Evolutionary conservation across 2,888 invertebrate species (phyloP).

Genomic region (Eilema sororculum): DNA sequence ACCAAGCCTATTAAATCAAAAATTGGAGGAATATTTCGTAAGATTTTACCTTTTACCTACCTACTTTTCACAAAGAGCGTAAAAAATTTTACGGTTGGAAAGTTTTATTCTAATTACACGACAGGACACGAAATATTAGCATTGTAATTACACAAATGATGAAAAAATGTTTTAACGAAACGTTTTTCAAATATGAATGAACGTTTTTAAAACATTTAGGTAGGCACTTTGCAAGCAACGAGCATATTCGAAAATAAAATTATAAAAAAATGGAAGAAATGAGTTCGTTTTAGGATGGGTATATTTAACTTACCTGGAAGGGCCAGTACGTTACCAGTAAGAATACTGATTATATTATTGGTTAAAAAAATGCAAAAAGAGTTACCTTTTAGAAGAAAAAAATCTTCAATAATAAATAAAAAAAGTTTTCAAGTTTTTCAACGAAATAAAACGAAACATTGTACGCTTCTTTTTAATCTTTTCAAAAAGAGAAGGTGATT

Average conservation of each 20-base stretch:
- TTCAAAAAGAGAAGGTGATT: background rate
- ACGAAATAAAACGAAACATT: background rate
- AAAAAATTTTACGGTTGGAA: background rate
- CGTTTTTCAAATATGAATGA: slow-evolving; percentile 7
- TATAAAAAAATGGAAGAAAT: background rate
- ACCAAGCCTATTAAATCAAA: background rate
- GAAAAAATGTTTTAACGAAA: slow-evolving; percentile 8
- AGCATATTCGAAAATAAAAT: background rate
- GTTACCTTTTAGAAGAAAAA: too few species aligned
- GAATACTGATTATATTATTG: too few species aligned
- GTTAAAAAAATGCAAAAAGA: too few species aligned
- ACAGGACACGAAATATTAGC: slow-evolving; percentile 11
- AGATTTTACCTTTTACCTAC: background rate
- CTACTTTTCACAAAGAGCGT: background rate
- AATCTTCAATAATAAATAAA: background rate
- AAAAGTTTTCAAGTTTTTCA: background rate
- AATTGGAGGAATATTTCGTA: background rate
- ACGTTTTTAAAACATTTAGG: background rate
- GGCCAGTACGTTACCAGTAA: too few species aligned
- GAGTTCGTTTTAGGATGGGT: background rate
- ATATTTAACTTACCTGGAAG: too few species aligned
- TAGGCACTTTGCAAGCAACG: background rate
- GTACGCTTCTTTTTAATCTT: too few species aligned
- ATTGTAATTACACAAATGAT: slow-evolving; percentile 11
- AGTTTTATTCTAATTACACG: slow-evolving; percentile 11